A percentile compares a stretch with the other conserved stretches of the same genome.
phyloP scores from a whole-genome alignment of 1,140 invertebrate species.

The Probaryconus sp. region DNA sequence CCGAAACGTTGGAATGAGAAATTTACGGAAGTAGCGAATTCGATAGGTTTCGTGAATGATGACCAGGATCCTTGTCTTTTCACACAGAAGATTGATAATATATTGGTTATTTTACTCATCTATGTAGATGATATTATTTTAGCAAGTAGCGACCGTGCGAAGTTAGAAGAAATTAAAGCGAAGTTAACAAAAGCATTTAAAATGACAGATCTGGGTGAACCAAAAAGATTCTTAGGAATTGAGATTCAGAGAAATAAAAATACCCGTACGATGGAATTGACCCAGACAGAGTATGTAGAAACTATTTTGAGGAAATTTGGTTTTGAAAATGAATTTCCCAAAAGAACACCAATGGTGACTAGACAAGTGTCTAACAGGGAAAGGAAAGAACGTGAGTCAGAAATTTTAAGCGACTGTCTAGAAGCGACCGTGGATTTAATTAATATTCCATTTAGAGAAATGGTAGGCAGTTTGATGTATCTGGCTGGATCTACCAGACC shows the following conservation, averaged over 20 bases:
- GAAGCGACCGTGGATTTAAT: too few species aligned
- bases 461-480: too few species aligned
- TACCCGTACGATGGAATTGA: neutral
- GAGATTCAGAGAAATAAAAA: neutral
- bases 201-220: neutral
- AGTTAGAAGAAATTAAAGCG: neutral
- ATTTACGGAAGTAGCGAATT: neutral
- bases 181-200: neutral
- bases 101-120: too few species aligned
- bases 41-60: neutral
- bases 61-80: neutral
- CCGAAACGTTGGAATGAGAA: neutral
- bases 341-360: too few species aligned
- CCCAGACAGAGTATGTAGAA: neutral
- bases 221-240: conserved; percentile 11
- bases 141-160: conserved; percentile 1
- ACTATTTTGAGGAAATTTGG: too few species aligned
- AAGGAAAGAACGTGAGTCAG: too few species aligned
- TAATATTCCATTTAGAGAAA: too few species aligned
- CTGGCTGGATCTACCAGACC: too few species aligned
- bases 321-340: too few species aligned
- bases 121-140: too few species aligned
- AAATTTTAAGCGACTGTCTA: too few species aligned
- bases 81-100: neutral
- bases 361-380: too few species aligned